Percentiles rank a stretch among this genome's conserved stretches.
Evolutionary conservation across 2,113 vertebrate genomes (phyloP).

Genomic region (Gadus chalcogrammus): DNA sequence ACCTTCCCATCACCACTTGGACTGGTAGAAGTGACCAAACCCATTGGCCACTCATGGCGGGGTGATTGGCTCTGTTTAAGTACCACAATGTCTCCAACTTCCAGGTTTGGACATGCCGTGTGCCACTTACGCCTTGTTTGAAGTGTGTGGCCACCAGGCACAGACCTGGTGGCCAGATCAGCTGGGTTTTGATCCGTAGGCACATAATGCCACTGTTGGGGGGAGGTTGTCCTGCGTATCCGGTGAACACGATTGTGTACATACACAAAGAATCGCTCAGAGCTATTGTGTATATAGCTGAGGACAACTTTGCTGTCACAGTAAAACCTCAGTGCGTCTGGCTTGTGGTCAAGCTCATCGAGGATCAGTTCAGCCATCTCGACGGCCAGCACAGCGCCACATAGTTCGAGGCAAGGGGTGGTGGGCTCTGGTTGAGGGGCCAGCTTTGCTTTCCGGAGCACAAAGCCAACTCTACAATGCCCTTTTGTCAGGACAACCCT

Average conservation of each 20-base stretch:
- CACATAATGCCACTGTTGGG: conserved; percentile 6
- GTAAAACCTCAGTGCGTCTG: not conserved
- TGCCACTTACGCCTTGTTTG: conserved; percentile 20
- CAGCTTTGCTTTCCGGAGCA: not conserved
- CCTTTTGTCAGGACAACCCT: not conserved
- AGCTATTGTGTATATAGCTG: not conserved
- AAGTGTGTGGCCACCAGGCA: not conserved
- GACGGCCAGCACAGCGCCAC: conserved; percentile 12
- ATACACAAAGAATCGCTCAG: not conserved
- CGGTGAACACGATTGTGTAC: not conserved
- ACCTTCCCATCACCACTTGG: not conserved
- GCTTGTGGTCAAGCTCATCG: conserved; percentile 7
- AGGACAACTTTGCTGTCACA: conserved; percentile 15
- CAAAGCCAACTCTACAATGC: not conserved
- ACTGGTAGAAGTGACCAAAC: conserved; percentile 1
- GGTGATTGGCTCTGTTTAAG: conserved; percentile 11
- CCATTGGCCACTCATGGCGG: conserved; percentile 24
- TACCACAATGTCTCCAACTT: conserved; percentile 26
- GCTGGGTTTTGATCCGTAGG: not conserved
- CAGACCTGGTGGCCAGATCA: not conserved
- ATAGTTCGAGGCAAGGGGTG: not conserved
- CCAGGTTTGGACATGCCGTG: conserved; percentile 1
- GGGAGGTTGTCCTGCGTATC: not conserved
- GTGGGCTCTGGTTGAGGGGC: not conserved
- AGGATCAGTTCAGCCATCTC: conserved; percentile 28